A percentile compares a stretch with the other conserved stretches of the same genome.
These are phyloP conservation scores for Eulithis prunata DNA, from an alignment of 2,888 invertebrate genomes.

Conservation along the genomic window DNA sequence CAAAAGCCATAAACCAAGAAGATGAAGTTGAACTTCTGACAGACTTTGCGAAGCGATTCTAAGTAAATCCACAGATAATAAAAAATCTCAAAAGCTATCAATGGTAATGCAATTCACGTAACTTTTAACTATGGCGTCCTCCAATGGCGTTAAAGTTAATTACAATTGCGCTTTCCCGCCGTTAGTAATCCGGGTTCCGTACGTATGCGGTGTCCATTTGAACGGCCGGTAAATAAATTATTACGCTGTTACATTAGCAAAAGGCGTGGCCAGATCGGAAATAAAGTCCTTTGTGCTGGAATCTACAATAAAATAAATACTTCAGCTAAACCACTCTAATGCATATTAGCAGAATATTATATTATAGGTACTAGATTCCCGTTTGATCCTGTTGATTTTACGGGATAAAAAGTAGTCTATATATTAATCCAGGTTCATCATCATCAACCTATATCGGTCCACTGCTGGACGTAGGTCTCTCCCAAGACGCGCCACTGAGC, in stretches of 20 bases:
- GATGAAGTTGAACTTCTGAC: too few relatives aligned
- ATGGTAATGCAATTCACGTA: background rate
- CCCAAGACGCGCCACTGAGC: too few relatives aligned
- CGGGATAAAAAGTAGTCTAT: too few relatives aligned
- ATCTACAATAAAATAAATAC: conserved; percentile 3
- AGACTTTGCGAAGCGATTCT: too few relatives aligned
- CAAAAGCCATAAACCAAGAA: too few relatives aligned
- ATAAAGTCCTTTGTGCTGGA: conserved; percentile 12
- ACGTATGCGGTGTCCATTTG: conserved; percentile 20
- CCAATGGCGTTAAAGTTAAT: conserved; percentile 14
- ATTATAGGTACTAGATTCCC: too few relatives aligned
- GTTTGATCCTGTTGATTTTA: too few relatives aligned
- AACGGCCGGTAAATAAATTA: conserved; percentile 29
- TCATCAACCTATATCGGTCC: too few relatives aligned
- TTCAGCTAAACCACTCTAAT: conserved; percentile 5
- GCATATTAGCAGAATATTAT: background rate
- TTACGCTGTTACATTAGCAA: conserved; percentile 28
- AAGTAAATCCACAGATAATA: too few relatives aligned
- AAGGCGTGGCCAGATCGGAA: conserved; percentile 22
- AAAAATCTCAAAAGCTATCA: too few relatives aligned
- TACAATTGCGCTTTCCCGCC: conserved; percentile 7
- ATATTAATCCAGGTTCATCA: too few relatives aligned
- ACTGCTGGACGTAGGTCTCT: too few relatives aligned
- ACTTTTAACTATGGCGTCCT: background rate
- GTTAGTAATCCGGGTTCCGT: conserved; percentile 6